Conservation (phyloP, 1,140 invertebrate genomes). For the Zaprionus tsacasi region DNA sequence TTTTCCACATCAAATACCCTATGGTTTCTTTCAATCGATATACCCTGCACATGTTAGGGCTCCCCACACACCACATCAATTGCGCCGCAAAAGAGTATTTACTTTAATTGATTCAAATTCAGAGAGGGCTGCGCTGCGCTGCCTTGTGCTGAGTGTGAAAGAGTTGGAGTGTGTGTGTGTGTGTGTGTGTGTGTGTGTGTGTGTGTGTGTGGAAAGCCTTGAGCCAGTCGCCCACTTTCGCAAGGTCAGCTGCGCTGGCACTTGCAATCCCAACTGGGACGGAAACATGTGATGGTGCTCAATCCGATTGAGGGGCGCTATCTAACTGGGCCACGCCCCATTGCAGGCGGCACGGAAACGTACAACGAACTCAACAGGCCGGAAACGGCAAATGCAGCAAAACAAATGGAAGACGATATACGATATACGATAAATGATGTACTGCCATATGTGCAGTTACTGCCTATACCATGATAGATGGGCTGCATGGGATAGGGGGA, state of each 20-base stretch:
- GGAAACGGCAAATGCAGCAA: slow-evolving; percentile 45
- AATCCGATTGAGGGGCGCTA: slow-evolving; percentile 9
- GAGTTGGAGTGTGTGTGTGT: neutral
- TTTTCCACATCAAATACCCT: neutral
- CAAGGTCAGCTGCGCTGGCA: slow-evolving; percentile 40
- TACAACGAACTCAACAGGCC: slow-evolving; percentile 17
- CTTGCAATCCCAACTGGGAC: slow-evolving; percentile 31
- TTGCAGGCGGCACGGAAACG: slow-evolving; percentile 24
- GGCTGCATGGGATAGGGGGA: neutral
- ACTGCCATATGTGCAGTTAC: neutral
- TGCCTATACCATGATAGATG: neutral
- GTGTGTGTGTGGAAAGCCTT: neutral
- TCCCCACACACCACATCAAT: neutral
- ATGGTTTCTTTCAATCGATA: neutral
- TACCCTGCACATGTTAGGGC: neutral
- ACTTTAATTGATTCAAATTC: slow-evolving; percentile 44
- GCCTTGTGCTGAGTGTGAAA: neutral
- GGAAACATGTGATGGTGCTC: slow-evolving; percentile 31
- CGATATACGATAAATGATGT: neutral
- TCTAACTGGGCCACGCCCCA: slow-evolving; percentile 24
- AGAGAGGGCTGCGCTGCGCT: slow-evolving; percentile 5
- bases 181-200: neutral
- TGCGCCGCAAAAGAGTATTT: slow-evolving; percentile 15
- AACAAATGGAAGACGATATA: slow-evolving; percentile 1
- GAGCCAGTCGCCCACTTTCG: slow-evolving; percentile 20